Base-by-base conservation (phyloP, 2,888 invertebrate genomes). In the Phanerotoma sp. region DNA sequence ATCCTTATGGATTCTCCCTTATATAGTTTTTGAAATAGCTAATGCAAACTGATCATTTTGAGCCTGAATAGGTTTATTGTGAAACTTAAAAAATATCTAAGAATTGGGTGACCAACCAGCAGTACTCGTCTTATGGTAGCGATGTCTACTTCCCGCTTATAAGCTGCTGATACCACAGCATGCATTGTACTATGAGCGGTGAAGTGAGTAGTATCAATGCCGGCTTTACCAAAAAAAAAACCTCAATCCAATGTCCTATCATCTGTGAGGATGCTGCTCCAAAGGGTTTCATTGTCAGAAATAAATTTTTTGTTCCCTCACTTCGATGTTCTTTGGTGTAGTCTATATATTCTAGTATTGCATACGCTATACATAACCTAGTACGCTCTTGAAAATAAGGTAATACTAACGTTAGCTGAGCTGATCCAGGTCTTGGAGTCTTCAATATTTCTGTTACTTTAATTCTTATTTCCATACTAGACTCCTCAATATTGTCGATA, bases 351-450 rank as follows among this genome's bases (percentile, higher is more conserved):
- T 46, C 20, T 44, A 45, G 18, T 18, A 38, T 18, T 18, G 38
- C 38, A 11, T 32, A 42, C 6, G 54, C 59, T n/a, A 54, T 46
- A 25, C 59, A 57, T 22, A 48, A 16, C 3, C 15, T 21, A 21
- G 49, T 33, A 9, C 30, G 48, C 3, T 55, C 54, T 22, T 21
- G 41, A 7, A 54, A 54, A 48, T 54, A 59, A 13, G 56, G 56
- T 18, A 20, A 18, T 21, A 54, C 35, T 16, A 51, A 35, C 13
- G 45, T 41, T 9, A 54, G 57, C n/a, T 57, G 46, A 51, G 21
- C 38, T 28, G 51, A 22, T 38, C 52, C 54, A 11, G 52, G 56
- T 50, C 44, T 54, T 25, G 51, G 52, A 11, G 52, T 61, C 51
- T 52, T 54, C 33, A 48, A 51, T 22, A 35, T 47, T 25, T 54